phyloP scores from a whole-genome alignment of 2,797 vertebrate species.

The Rhincodon typus region DNA sequence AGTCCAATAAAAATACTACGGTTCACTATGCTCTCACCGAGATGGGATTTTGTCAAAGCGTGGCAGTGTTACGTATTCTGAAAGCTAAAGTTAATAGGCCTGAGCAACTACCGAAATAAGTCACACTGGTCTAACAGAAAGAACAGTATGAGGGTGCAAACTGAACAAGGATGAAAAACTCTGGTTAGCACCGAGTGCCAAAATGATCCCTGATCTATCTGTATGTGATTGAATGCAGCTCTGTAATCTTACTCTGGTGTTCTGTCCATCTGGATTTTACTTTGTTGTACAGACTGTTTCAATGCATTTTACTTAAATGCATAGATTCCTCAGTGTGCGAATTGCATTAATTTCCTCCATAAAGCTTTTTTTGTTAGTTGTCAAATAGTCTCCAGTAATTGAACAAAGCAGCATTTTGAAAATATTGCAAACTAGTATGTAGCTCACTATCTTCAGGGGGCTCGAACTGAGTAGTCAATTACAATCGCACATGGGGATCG shows the following conservation, averaged over 20 bases:
- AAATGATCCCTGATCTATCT: neutral
- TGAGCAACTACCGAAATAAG: neutral
- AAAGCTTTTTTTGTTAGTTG: neutral
- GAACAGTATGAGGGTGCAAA: neutral
- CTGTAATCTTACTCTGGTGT: neutral
- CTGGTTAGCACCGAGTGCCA: neutral
- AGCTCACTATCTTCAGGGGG: neutral
- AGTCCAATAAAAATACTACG: too few species aligned
- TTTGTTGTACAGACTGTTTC: neutral
- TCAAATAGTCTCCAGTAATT: neutral
- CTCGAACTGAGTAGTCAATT: too few species aligned
- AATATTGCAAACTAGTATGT: neutral
- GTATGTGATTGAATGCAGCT: neutral
- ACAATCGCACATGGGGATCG: neutral
- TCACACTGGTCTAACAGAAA: neutral
- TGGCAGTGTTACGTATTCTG: neutral
- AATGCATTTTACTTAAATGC: neutral
- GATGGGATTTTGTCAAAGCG: neutral
- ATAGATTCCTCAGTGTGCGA: neutral
- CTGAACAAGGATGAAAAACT: neutral
- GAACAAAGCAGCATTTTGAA: slow-evolving; percentile 23
- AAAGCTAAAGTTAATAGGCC: neutral
- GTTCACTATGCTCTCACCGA: too few species aligned
- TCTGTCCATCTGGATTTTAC: neutral
- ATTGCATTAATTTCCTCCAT: neutral